Evolutionary conservation across 2,888 invertebrate genomes (phyloP).

Genomic region (Drosophila gaucha): DNA sequence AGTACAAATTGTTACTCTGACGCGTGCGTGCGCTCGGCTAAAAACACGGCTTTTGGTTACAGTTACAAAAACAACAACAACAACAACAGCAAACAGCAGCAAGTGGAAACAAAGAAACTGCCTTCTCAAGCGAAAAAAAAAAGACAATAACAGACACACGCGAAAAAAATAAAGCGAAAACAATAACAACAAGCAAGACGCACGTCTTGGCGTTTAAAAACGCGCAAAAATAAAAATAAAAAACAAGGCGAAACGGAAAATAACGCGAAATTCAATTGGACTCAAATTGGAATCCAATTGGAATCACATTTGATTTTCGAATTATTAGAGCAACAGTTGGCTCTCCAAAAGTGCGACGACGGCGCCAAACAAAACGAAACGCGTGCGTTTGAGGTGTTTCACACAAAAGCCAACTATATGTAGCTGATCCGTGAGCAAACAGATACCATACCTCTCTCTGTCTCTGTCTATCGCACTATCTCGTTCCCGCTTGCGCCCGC

Average conservation of each 20-base stretch:
- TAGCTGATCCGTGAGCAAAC: constrained; percentile 43
- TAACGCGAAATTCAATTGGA: constrained; percentile 32
- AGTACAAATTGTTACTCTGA: constrained; percentile 65
- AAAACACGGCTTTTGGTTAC: constrained; percentile 53
- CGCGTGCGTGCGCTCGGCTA: constrained; percentile 44
- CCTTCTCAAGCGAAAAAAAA: constrained; percentile 47
- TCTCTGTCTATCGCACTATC: not conserved
- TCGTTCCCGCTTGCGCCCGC: constrained; percentile 1
- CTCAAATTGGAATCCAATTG: constrained; percentile 34
- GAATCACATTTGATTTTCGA: constrained; percentile 3
- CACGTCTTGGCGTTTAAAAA: constrained; percentile 64
- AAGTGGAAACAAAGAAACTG: constrained; percentile 67
- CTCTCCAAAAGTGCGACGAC: constrained; percentile 48
- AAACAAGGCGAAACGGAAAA: constrained; percentile 35
- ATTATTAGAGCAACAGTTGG: not conserved
- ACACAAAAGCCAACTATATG: constrained; percentile 52
- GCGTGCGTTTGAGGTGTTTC: constrained; percentile 64
- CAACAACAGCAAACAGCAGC: constrained; percentile 34
- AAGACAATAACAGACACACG: constrained; percentile 31
- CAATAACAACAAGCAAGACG: constrained; percentile 37
- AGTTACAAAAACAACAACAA: constrained; percentile 26
- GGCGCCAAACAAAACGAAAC: constrained; percentile 68
- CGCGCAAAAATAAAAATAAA: constrained; percentile 48
- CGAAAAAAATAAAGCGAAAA: constrained; percentile 30
- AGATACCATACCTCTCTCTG: not conserved